These are phyloP conservation scores for Astropecten irregularis DNA, from an alignment of 53 echinoderm and acorn worm species.

Conservation along the genomic window DNA sequence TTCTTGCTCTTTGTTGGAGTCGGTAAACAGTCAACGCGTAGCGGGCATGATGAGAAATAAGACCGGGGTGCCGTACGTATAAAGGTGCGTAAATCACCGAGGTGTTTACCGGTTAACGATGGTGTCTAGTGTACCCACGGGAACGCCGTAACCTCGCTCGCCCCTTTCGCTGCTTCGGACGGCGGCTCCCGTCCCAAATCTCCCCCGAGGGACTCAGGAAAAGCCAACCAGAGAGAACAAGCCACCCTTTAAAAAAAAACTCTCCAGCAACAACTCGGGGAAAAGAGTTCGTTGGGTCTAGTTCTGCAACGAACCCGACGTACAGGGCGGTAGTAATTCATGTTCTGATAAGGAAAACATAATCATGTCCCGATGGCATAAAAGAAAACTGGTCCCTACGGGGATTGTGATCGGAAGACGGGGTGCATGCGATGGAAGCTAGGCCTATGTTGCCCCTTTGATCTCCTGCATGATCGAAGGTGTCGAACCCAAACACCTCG, in stretches of 20 bases:
- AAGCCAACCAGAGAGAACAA: too few relatives aligned
- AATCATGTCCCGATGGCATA: neutral
- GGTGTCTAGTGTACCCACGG: slow-evolving; percentile 43
- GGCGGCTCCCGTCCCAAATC: neutral
- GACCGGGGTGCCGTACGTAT: too few relatives aligned
- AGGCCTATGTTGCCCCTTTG: too few relatives aligned
- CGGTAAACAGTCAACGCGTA: too few relatives aligned
- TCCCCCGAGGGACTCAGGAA: slow-evolving; percentile 15
- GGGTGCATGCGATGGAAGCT: too few relatives aligned
- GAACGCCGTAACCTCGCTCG: slow-evolving; percentile 6
- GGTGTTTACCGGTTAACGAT: slow-evolving; percentile 51
- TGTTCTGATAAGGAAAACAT: neutral
- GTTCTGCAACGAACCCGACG: slow-evolving; percentile 16
- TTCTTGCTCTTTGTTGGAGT: too few relatives aligned
- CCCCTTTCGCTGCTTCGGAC: neutral
- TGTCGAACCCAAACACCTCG: too few relatives aligned
- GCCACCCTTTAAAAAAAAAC: slow-evolving; percentile 30
- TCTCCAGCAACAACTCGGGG: neutral
- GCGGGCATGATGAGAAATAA: slow-evolving; percentile 9
- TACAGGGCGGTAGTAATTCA: slow-evolving; percentile 25
- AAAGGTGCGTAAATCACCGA: slow-evolving; percentile 17
- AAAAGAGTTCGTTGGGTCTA: neutral
- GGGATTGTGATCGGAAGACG: too few relatives aligned
- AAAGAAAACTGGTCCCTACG: neutral
- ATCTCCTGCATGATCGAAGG: too few relatives aligned